Conservation (phyloP, 2,113 vertebrate genomes). For the Proterorhinus semilunaris region DNA sequence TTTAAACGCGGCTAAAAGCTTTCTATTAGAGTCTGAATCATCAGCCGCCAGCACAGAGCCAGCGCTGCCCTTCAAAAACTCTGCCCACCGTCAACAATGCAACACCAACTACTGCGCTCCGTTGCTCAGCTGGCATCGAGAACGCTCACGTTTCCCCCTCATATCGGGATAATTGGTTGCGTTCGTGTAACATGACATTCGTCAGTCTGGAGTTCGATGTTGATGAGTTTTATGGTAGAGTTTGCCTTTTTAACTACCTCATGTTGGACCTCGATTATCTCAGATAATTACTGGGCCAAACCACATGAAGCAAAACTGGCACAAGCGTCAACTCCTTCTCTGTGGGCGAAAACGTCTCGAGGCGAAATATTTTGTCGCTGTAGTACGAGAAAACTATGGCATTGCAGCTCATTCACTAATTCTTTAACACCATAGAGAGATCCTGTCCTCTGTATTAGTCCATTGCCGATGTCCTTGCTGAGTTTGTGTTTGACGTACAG, state of each 20-base stretch:
- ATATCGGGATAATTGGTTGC: neutral
- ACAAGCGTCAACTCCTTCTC: no score
- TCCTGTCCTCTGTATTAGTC: slow-evolving; percentile 42
- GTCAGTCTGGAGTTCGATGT: no score
- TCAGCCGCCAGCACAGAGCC: slow-evolving; percentile 10
- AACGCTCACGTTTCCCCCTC: neutral
- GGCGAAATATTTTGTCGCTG: no score
- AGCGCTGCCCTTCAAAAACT: slow-evolving; percentile 19
- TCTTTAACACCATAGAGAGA: slow-evolving; percentile 8
- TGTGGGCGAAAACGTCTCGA: no score
- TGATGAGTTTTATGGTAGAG: no score
- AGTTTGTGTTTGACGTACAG: slow-evolving; percentile 17
- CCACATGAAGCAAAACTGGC: no score
- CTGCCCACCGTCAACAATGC: neutral
- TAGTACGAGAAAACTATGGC: no score
- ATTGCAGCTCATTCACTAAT: no score
- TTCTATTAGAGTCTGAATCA: slow-evolving; percentile 60
- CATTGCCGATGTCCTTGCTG: slow-evolving; percentile 29
- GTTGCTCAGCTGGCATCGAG: neutral
- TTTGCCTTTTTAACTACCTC: no score
- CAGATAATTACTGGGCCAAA: no score
- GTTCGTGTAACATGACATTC: no score
- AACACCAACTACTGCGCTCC: neutral
- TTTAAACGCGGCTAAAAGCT: slow-evolving; percentile 46
- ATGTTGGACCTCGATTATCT: no score